Percentiles rank a stretch among this genome's conserved stretches.
These are phyloP conservation scores for Erebia epiphron DNA, from an alignment of 2,888 invertebrate genomes.

Conservation along the genomic window DNA sequence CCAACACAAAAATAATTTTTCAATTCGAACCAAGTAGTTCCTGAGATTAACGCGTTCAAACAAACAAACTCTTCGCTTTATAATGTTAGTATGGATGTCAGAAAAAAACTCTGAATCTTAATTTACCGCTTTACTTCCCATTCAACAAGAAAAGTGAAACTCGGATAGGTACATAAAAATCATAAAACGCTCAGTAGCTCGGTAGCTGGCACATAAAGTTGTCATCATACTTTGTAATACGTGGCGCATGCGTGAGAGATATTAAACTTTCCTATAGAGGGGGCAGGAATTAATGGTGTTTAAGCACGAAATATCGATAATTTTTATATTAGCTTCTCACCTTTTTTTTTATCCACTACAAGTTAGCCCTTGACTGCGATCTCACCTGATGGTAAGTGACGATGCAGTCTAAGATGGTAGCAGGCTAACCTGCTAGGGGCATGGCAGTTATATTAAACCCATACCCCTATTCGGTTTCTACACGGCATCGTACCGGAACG, in stretches of 20 bases:
- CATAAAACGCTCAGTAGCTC: constrained; percentile 5
- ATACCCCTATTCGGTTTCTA: too few species aligned
- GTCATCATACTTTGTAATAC: constrained; percentile 16
- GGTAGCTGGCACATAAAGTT: constrained; percentile 3
- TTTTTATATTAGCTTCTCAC: constrained; percentile 20
- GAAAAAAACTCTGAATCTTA: constrained; percentile 10
- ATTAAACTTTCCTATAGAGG: constrained; percentile 9
- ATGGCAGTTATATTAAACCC: too few species aligned
- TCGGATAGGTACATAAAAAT: not conserved
- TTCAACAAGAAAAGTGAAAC: constrained; percentile 15
- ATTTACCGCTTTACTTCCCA: constrained; percentile 9
- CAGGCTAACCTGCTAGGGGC: too few species aligned
- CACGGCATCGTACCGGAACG: too few species aligned
- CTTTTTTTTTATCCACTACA: constrained; percentile 1
- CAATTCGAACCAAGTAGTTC: too few species aligned
- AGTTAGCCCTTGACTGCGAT: too few species aligned
- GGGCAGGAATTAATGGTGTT: constrained; percentile 20
- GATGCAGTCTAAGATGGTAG: too few species aligned
- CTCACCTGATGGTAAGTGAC: too few species aligned
- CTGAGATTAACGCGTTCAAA: too few species aligned
- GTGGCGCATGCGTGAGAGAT: constrained; percentile 17
- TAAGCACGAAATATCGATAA: constrained; percentile 1
- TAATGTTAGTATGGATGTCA: too few species aligned
- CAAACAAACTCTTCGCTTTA: too few species aligned
- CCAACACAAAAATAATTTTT: too few species aligned